These are phyloP conservation scores for Caenorhabditis latens DNA, from an alignment of 1,140 invertebrate genomes.

Conservation along the genomic window DNA sequence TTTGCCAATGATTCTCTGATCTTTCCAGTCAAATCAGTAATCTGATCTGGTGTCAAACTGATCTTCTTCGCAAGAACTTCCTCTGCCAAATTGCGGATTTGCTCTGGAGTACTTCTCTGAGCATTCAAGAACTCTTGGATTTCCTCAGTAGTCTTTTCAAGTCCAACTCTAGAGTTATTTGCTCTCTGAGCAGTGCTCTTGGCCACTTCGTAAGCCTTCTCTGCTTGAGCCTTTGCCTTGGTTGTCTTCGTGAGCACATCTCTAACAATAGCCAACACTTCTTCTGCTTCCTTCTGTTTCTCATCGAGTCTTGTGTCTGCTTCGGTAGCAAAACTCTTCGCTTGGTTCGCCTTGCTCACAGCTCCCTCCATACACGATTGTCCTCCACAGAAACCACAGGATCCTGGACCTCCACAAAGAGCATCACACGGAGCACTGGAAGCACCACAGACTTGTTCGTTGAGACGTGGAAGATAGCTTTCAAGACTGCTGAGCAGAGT, in stretches of 20 bases:
- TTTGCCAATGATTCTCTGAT: conserved; percentile 75
- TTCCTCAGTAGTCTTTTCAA: conserved; percentile 69
- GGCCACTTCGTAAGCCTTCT: conserved; percentile 65
- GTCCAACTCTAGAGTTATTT: conserved; percentile 68
- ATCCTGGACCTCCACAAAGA: conserved; percentile 73
- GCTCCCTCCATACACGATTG: conserved; percentile 75
- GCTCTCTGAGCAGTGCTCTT: conserved; percentile 64
- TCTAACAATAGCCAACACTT: conserved; percentile 58
- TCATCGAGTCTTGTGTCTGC: conserved; percentile 71
- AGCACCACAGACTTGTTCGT: conserved; percentile 75
- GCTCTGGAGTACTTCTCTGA: conserved; percentile 71
- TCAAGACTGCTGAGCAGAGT: conserved; percentile 63
- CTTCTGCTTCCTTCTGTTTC: conserved; percentile 72
- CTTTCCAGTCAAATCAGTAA: conserved; percentile 72
- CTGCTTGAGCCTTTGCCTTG: conserved; percentile 66
- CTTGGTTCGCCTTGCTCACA: conserved; percentile 76
- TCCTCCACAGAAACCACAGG: conserved; percentile 74
- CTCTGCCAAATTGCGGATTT: conserved; percentile 73
- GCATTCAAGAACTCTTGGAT: conserved; percentile 73
- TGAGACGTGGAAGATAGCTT: conserved; percentile 69
- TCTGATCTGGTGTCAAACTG: conserved; percentile 73
- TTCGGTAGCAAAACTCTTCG: conserved; percentile 74
- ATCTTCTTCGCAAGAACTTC: conserved; percentile 74
- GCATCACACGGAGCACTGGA: conserved; percentile 72
- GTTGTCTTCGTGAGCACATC: conserved; percentile 61